Percentiles rank a stretch among this genome's conserved stretches.
Conservation (phyloP, 2,113 vertebrate species). For the Myotis brandtii region DNA sequence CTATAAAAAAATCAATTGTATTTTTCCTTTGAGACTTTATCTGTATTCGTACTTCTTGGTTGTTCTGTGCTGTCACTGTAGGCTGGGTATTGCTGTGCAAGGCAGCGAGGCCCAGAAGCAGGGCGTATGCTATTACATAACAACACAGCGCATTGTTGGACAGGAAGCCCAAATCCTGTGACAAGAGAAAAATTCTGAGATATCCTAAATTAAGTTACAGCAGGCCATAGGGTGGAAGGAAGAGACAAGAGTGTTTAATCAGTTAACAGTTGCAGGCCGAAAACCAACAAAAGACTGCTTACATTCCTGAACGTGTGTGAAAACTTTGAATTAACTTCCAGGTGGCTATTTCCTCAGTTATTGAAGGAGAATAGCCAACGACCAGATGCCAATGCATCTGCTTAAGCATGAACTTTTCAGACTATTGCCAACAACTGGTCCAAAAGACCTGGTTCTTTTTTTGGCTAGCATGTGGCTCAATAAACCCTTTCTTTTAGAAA, state of each 20-base stretch:
- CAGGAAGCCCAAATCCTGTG: neutral
- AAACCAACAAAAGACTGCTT: neutral
- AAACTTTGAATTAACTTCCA: neutral
- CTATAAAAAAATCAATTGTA: neutral
- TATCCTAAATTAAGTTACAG: neutral
- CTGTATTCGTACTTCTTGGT: neutral
- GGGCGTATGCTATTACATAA: neutral
- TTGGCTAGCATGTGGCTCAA: neutral
- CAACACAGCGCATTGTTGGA: neutral
- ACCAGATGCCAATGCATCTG: neutral
- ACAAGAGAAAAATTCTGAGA: neutral
- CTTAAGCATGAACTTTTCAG: neutral
- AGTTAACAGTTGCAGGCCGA: neutral
- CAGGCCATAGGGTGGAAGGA: neutral
- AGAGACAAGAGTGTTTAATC: neutral
- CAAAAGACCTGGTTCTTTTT: neutral
- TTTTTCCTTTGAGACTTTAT: neutral
- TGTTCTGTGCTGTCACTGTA: neutral
- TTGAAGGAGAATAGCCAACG: neutral
- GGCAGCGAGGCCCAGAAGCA: neutral
- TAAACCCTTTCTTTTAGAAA: neutral
- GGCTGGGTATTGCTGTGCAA: neutral
- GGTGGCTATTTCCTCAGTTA: neutral
- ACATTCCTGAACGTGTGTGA: neutral
- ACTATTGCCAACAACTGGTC: neutral